phyloP scores from a whole-genome alignment of 2,113 vertebrate species.

The Bos taurus region ARS-UCD2.0 NC_037333.1:19893001-19893500 shows the following conservation, averaged over 20 bases:
- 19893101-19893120: not conserved
- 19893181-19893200: not conserved
- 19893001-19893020: not conserved
- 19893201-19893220: not conserved
- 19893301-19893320: not conserved
- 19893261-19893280: not conserved
- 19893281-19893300: not conserved
- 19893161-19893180: constrained; percentile 24
- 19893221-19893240: not conserved
- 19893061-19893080: not conserved
- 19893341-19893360: not conserved
- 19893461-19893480: not conserved
- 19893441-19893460: not conserved
- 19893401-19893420: not conserved
- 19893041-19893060: not conserved
- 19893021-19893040: not conserved
- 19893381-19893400: not conserved
- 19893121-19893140: not conserved
- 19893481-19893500: not conserved
- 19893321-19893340: not conserved
- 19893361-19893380: not conserved
- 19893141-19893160: not conserved
- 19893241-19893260: not conserved
- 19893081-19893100: not conserved
- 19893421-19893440: not conserved